Evolutionary conservation across 2,888 invertebrate genomes (phyloP).

Genomic region (Lamproptera curius): DNA sequence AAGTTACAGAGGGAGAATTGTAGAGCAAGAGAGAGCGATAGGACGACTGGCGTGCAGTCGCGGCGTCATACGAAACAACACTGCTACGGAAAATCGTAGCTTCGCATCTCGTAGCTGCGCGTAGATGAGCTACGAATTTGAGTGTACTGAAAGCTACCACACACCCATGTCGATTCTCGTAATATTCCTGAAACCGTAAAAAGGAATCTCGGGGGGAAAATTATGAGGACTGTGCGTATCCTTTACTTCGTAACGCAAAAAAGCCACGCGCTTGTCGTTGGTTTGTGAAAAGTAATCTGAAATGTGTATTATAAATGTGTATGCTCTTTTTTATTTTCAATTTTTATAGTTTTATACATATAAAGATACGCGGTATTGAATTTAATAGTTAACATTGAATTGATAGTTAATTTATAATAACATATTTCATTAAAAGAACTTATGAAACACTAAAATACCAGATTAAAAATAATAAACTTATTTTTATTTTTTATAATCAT

Average conservation of each 20-base stretch:
- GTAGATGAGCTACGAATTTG: conserved; percentile 21
- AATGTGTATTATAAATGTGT: too few species aligned
- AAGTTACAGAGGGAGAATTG: conserved; percentile 19
- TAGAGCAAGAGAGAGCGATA: conserved; percentile 21
- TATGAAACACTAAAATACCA: too few species aligned
- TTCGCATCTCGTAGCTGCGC: conserved; percentile 22
- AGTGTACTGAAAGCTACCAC: conserved; percentile 14
- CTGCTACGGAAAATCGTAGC: conserved; percentile 22
- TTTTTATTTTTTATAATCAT: too few species aligned
- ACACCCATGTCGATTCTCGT: conserved; percentile 14
- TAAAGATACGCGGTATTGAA: too few species aligned
- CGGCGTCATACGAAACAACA: conserved; percentile 22
- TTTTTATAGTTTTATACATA: too few species aligned
- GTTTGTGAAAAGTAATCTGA: too few species aligned
- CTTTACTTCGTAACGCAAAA: conserved; percentile 1
- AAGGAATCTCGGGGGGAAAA: conserved; percentile 9
- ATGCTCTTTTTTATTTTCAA: too few species aligned
- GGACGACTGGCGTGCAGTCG: conserved; percentile 21
- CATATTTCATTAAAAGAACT: too few species aligned
- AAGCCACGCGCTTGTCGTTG: not conserved
- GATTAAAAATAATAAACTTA: too few species aligned
- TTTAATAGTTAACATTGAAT: too few species aligned
- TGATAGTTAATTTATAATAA: too few species aligned
- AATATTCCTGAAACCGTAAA: conserved; percentile 6
- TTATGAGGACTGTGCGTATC: conserved; percentile 2